Conservation (phyloP, 2,797 vertebrate species). For the Pangasius djambal region DNA sequence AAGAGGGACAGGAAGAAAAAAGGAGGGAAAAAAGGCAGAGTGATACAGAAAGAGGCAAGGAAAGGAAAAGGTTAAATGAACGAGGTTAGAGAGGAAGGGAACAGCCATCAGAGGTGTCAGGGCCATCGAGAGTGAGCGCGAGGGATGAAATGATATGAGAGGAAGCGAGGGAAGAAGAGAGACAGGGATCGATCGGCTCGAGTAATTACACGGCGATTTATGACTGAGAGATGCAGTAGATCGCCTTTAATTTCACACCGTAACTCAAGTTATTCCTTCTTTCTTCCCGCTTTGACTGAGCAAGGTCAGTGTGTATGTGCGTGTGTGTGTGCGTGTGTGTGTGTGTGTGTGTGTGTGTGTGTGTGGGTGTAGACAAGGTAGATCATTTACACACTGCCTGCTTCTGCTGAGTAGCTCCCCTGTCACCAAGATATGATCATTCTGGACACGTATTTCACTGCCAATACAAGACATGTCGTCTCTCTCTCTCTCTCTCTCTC, state of each 20-base stretch:
- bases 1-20: background rate
- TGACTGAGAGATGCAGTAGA: constrained; percentile 69
- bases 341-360: constrained; percentile 40
- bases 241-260: constrained; percentile 82
- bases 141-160: constrained; percentile 28
- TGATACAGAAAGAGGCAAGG: background rate
- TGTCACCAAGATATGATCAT: constrained; percentile 59
- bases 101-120: background rate
- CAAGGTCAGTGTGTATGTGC: constrained; percentile 74
- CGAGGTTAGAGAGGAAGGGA: constrained; percentile 7
- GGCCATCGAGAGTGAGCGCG: constrained; percentile 26
- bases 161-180: constrained; percentile 43
- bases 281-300: constrained; percentile 65
- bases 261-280: constrained; percentile 75
- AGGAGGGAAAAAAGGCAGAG: background rate
- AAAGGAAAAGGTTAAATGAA: constrained; percentile 16
- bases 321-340: constrained; percentile 42
- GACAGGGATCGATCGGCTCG: constrained; percentile 74
- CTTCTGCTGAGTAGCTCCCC: constrained; percentile 61
- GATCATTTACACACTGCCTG: constrained; percentile 52
- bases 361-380: constrained; percentile 38
- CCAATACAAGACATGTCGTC: constrained; percentile 56
- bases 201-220: constrained; percentile 75
- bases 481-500: constrained; percentile 30
- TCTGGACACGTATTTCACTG: constrained; percentile 59